These are phyloP conservation scores for Mesocricetus auratus DNA, from an alignment of 2,113 vertebrate genomes.

Conservation along the genomic window DNA sequence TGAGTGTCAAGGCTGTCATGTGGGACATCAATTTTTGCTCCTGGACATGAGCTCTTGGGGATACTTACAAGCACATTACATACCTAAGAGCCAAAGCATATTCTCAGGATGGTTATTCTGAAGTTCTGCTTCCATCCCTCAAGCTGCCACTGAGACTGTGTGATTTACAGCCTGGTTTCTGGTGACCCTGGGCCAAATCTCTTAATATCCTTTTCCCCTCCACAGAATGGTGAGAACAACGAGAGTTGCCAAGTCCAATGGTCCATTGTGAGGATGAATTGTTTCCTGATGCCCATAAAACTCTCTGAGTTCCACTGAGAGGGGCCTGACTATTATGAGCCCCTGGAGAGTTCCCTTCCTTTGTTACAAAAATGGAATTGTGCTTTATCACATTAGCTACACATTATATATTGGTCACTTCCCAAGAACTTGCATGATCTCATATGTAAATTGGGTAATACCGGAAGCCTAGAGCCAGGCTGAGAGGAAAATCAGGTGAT, in stretches of 20 bases:
- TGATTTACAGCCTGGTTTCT: constrained; percentile 51
- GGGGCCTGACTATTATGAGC: constrained; percentile 42
- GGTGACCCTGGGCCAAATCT: constrained; percentile 62
- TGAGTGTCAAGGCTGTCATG: background rate
- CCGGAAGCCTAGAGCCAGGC: background rate
- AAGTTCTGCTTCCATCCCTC: constrained; percentile 1
- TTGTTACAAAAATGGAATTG: constrained; percentile 62
- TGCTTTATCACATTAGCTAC: constrained; percentile 70
- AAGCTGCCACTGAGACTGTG: constrained; percentile 5
- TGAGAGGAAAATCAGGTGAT: constrained; percentile 13
- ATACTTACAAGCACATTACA: constrained; percentile 70
- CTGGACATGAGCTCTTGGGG: constrained; percentile 39
- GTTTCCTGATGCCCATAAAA: constrained; percentile 58
- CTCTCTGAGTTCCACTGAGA: constrained; percentile 48
- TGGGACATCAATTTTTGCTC: constrained; percentile 40
- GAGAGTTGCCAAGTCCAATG: constrained; percentile 28
- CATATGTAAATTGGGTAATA: constrained; percentile 65
- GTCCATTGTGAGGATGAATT: constrained; percentile 69
- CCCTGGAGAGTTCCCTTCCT: constrained; percentile 60
- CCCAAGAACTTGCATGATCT: constrained; percentile 61
- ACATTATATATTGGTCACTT: constrained; percentile 63
- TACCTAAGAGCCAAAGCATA: background rate
- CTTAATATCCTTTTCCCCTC: constrained; percentile 60
- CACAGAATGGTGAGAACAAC: constrained; percentile 42
- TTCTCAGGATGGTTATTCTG: constrained; percentile 18